Evolutionary conservation across 2,888 invertebrate genomes (phyloP).

Genomic region (Erebia palarica): DNA sequence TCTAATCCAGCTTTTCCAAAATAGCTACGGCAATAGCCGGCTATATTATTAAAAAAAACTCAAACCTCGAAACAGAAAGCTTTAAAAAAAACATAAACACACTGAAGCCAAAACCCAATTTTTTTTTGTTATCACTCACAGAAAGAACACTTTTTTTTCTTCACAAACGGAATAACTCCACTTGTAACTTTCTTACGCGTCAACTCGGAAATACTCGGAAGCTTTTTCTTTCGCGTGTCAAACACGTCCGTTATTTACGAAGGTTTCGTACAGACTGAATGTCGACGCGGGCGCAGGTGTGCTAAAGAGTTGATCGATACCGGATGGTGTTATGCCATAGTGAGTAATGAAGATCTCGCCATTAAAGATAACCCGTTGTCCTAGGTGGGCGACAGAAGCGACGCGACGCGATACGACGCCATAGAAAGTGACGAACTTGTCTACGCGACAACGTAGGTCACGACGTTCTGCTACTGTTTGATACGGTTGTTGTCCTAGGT

Average conservation of each 20-base stretch:
- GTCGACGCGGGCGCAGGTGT: constrained; percentile 60
- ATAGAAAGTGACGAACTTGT: too few species aligned
- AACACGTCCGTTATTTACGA: constrained; percentile 35
- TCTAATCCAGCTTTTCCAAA: too few species aligned
- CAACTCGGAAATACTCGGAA: neutral
- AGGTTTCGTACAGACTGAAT: constrained; percentile 48
- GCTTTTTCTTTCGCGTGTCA: neutral
- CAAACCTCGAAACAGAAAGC: constrained; percentile 4
- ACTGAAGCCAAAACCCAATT: neutral
- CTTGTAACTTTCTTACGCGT: neutral
- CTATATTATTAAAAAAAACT: neutral
- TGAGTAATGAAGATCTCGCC: constrained; percentile 6
- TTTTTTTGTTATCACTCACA: neutral
- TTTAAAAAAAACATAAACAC: constrained; percentile 7
- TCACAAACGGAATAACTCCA: neutral
- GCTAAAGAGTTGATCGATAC: constrained; percentile 56
- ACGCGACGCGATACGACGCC: too few species aligned
- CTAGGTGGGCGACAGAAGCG: too few species aligned
- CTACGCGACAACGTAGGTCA: too few species aligned
- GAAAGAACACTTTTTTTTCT: neutral
- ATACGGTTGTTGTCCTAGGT: too few species aligned
- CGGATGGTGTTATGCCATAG: constrained; percentile 58
- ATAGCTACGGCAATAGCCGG: too few species aligned
- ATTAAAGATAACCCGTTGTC: too few species aligned
- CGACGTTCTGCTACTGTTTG: too few species aligned